phyloP scores from a whole-genome alignment of 2,797 vertebrate genomes.

The Lepus oiostolus region DNA sequence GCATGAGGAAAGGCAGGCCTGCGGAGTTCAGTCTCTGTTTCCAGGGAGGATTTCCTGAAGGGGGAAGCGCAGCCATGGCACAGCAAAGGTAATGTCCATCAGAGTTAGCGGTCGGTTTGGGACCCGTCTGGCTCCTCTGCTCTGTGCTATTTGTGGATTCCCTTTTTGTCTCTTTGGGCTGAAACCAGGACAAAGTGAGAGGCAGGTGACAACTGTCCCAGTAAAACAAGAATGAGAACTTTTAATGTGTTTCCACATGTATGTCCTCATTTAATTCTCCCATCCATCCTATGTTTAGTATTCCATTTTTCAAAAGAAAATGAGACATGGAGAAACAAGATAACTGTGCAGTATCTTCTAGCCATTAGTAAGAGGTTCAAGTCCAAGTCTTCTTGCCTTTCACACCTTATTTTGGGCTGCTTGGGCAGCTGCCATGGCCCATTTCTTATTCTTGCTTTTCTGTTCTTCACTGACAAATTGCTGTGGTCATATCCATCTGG shows the following conservation, averaged over 20 bases:
- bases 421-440: neutral
- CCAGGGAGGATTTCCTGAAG: neutral
- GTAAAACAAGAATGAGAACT: neutral
- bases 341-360: neutral
- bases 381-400: neutral
- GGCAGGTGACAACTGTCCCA: neutral
- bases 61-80: neutral
- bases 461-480: neutral
- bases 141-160: neutral
- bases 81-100: neutral
- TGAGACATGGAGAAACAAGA: neutral
- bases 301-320: slow-evolving; percentile 25
- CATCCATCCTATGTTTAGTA: neutral
- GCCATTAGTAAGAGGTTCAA: neutral
- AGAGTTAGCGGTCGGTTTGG: neutral
- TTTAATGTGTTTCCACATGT: neutral
- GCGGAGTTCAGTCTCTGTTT: neutral
- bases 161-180: neutral
- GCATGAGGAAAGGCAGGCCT: neutral
- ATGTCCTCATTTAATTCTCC: slow-evolving; percentile 25
- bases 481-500: neutral
- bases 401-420: neutral
- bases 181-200: slow-evolving; percentile 5
- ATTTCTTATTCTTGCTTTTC: neutral
- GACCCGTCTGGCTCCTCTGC: neutral